Evolutionary conservation across 2,797 vertebrate genomes (phyloP).

Genomic region (Pterois miles): DNA sequence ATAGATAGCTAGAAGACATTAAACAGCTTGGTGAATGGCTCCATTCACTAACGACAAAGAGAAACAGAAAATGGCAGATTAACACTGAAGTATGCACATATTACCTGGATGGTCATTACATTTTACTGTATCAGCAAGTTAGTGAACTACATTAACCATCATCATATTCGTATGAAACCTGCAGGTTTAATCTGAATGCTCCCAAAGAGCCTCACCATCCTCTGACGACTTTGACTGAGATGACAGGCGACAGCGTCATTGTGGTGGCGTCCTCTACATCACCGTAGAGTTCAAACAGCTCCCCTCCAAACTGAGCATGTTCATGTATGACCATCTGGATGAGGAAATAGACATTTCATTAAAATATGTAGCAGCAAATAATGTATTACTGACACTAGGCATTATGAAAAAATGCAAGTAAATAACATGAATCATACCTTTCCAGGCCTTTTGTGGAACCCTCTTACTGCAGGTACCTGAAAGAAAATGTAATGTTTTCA

Average conservation of each 20-base stretch:
- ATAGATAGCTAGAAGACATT: not conserved
- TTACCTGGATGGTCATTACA: not conserved
- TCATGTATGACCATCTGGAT: constrained; percentile 89
- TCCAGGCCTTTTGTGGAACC: constrained; percentile 93
- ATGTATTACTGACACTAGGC: not conserved
- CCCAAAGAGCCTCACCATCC: constrained; percentile 88
- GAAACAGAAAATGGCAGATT: not conserved
- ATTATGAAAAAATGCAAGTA: not conserved
- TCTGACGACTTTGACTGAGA: constrained; percentile 89
- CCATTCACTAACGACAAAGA: not conserved
- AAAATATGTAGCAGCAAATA: not conserved
- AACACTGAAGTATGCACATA: not conserved
- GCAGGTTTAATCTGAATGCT: not conserved
- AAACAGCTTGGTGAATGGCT: not conserved
- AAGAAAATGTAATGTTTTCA: constrained; percentile 19
- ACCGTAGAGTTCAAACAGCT: constrained; percentile 84
- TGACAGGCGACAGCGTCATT: constrained; percentile 87
- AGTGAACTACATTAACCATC: not conserved
- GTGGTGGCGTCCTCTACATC: constrained; percentile 87
- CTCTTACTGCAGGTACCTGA: constrained; percentile 72
- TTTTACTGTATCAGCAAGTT: not conserved
- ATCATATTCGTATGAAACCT: not conserved
- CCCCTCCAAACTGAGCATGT: constrained; percentile 80
- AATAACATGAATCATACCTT: constrained; percentile 85
- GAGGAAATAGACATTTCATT: constrained; percentile 5